Evolutionary conservation across 2,113 vertebrate genomes (phyloP).

Genomic region (Cyanoramphus novaezelandiae): DNA sequence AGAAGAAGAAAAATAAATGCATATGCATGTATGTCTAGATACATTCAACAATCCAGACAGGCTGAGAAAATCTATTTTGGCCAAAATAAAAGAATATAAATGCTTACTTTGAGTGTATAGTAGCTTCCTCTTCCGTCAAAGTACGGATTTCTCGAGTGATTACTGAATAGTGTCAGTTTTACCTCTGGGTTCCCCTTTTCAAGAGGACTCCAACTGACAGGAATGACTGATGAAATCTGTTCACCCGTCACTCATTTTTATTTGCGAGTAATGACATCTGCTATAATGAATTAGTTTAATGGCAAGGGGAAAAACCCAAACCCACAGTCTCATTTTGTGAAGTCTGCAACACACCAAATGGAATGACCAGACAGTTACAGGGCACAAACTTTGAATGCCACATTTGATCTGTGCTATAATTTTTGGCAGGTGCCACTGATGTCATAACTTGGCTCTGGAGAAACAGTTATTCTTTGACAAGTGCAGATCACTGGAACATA

Average conservation of each 20-base stretch:
- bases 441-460: constrained; percentile 56
- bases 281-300: constrained; percentile 62
- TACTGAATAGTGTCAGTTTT: constrained; percentile 54
- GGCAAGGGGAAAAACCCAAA: not conserved
- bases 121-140: constrained; percentile 57
- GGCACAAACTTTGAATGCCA: constrained; percentile 45
- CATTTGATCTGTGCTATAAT: constrained; percentile 51
- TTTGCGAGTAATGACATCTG: constrained; percentile 64
- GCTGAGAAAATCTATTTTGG: constrained; percentile 5
- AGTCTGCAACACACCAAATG: not conserved
- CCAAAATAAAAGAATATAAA: constrained; percentile 35
- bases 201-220: constrained; percentile 46
- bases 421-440: constrained; percentile 54
- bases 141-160: constrained; percentile 50
- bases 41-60: not conserved
- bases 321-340: constrained; percentile 34
- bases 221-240: constrained; percentile 58
- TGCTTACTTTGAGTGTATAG: constrained; percentile 67
- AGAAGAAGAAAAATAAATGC: not conserved
- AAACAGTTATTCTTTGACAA: constrained; percentile 57
- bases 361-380: constrained; percentile 28
- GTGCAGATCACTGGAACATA: constrained; percentile 21
- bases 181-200: constrained; percentile 45
- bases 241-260: constrained; percentile 61
- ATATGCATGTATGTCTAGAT: not conserved